Conservation (phyloP, 2,888 invertebrate species). For the Troides oblongomaculatus region DNA sequence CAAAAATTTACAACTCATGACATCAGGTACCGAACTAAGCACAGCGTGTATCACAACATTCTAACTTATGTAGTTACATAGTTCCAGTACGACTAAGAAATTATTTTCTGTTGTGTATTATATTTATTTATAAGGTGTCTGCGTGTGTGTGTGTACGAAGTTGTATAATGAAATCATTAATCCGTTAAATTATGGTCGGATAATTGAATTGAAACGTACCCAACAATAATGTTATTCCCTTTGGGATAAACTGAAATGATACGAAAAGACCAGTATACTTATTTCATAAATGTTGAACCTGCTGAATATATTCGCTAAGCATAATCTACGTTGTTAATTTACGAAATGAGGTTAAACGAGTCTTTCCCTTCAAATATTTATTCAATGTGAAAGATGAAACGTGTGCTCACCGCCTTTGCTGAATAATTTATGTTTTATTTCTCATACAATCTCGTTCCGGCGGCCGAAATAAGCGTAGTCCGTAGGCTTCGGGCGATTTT, state of each 20-base stretch:
- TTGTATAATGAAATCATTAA: slow-evolving; percentile 16
- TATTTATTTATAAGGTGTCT: no score
- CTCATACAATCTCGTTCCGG: slow-evolving; percentile 49
- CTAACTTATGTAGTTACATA: no score
- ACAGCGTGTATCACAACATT: no score
- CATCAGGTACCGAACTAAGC: no score
- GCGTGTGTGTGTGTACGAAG: no score
- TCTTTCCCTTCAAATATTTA: slow-evolving; percentile 57
- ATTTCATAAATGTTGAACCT: slow-evolving; percentile 31
- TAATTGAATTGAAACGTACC: slow-evolving; percentile 18
- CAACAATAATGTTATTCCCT: slow-evolving; percentile 21
- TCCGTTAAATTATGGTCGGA: slow-evolving; percentile 11
- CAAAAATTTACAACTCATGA: no score
- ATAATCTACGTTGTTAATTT: slow-evolving; percentile 56
- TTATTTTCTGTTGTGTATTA: no score
- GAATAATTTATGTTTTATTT: slow-evolving; percentile 71
- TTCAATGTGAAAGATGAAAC: slow-evolving; percentile 66
- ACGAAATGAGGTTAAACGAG: slow-evolving; percentile 56
- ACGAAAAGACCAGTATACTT: slow-evolving; percentile 28
- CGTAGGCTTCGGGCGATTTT: slow-evolving; percentile 51
- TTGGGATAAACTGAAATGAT: slow-evolving; percentile 30
- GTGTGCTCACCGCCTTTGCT: slow-evolving; percentile 59
- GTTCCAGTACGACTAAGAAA: no score
- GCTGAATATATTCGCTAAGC: slow-evolving; percentile 40
- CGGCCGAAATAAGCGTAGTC: slow-evolving; percentile 48